Evolutionary conservation across 2,888 invertebrate species (phyloP).

Genomic region (Notodonta dromedarius): DNA sequence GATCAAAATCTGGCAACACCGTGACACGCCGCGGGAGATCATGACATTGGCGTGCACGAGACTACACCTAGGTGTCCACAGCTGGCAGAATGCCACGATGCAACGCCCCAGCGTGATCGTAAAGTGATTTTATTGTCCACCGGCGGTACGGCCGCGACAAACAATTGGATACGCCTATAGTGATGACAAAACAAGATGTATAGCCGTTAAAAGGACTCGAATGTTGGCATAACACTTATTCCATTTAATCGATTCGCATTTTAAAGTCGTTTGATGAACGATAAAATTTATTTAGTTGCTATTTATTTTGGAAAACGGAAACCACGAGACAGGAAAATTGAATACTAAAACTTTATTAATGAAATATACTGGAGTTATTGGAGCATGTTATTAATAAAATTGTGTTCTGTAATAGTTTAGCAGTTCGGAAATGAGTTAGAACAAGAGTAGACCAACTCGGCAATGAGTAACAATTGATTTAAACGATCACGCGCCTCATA

Average conservation of each 20-base stretch:
- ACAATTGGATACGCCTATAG: constrained; percentile 38
- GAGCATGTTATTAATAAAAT: constrained; percentile 12
- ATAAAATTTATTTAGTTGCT: constrained; percentile 3
- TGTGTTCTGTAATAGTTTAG: not conserved
- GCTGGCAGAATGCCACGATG: constrained; percentile 43
- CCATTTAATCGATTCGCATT: not conserved
- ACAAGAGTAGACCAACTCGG: not conserved
- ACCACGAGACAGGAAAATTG: constrained; percentile 8
- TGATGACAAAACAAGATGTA: not conserved
- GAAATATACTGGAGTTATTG: constrained; percentile 16
- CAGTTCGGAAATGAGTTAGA: not conserved
- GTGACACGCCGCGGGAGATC: constrained; percentile 20
- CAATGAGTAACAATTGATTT: not conserved
- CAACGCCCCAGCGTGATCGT: constrained; percentile 31
- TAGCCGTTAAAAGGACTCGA: not conserved
- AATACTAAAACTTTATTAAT: not conserved
- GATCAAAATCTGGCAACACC: constrained; percentile 3
- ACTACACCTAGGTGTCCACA: constrained; percentile 20
- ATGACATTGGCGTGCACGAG: constrained; percentile 44
- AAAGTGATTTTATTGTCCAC: constrained; percentile 41
- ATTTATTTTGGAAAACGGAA: constrained; percentile 11
- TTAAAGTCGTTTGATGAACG: not conserved
- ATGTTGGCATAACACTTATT: not conserved
- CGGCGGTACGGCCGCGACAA: constrained; percentile 31
- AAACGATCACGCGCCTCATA: not conserved